A percentile compares a stretch with the other conserved stretches of the same genome.
These are phyloP conservation scores for Cladopsammia gracilis DNA, from an alignment of 64 coral and sea anemone genomes.

Conservation along the genomic window DNA sequence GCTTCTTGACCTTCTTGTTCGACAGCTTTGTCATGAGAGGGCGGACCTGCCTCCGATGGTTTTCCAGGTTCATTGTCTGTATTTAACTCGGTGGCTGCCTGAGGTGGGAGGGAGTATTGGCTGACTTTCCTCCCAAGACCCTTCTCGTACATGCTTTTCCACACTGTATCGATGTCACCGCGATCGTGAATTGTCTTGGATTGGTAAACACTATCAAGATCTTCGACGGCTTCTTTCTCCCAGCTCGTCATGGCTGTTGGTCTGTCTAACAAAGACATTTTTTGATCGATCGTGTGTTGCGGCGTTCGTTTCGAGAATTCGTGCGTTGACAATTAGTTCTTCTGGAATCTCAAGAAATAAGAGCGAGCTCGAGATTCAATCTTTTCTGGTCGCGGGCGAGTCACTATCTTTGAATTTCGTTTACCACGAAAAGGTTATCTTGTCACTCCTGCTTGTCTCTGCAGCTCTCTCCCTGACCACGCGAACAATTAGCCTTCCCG, in stretches of 20 bases:
- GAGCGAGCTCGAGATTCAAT: not conserved
- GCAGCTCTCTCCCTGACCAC: too few species aligned
- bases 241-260: constrained; percentile 60
- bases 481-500: not conserved
- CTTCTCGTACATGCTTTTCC: constrained; percentile 79
- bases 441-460: too few species aligned
- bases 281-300: not conserved
- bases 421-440: not conserved
- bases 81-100: constrained; percentile 1
- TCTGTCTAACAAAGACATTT: constrained; percentile 64
- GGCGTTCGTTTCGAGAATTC: too few species aligned
- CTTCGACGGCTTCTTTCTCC: constrained; percentile 46
- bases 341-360: not conserved
- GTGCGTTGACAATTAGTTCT: not conserved
- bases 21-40: not conserved
- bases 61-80: not conserved
- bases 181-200: constrained; percentile 45
- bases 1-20: constrained; percentile 4
- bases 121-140: constrained; percentile 69
- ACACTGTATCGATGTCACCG: constrained; percentile 58
- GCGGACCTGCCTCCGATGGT: not conserved
- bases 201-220: constrained; percentile 70
- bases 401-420: not conserved
- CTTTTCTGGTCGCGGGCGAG: not conserved
- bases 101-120: constrained; percentile 49